Evolutionary conservation across 1,140 invertebrate genomes (phyloP), one percentile per base, ranked within the genome.

Genomic region (Brachionus rotundiformis): DNA sequence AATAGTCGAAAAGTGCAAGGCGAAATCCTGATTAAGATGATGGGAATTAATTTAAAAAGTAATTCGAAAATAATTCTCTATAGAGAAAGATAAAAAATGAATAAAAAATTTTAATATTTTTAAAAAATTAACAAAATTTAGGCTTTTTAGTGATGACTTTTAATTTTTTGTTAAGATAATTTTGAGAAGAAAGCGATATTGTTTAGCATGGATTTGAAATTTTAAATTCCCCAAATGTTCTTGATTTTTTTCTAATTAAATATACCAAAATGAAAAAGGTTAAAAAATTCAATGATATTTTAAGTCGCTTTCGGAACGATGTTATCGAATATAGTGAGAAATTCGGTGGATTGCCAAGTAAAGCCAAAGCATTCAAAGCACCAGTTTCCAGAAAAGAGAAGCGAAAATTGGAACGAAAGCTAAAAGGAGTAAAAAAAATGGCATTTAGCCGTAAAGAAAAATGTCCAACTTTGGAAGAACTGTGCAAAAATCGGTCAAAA

Each of bases 231-330:
- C 16, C 5, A 54, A 19, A 54, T 54, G 7, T 8, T 41, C 23
- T 54, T 54, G 8, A n/a, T 1, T 54, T 54, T 54, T 19, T 54
- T 5, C 19, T 54, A 54, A 19, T 16, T 54, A 54, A 54, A 54
- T 19, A 23, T 16, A 23, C 23, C 23, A 19, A 19, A 54, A 54
- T 54, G 47, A 54, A 54, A 19, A 16, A 63, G 11, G 61, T 11
- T 44, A 73, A 73, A 73, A 73, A 73, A 44, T 73, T 73, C 13
- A 25, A 8, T 25, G 68, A 73, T 73, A 73, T 73, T 25, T 25
- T 73, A 25, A 73, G 68, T 44, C 33, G 68, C 13, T 73, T 73
- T 44, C 33, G 68, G 4, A 73, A 73, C n/a, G 68, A 73, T 73
- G 68, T 73, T 10, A 27, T 47, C 2, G 68, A 73, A 44, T 73